These are phyloP conservation scores for Brienomyrus brachyistius DNA, from an alignment of 2,113 vertebrate species.

Conservation along the genomic window DNA sequence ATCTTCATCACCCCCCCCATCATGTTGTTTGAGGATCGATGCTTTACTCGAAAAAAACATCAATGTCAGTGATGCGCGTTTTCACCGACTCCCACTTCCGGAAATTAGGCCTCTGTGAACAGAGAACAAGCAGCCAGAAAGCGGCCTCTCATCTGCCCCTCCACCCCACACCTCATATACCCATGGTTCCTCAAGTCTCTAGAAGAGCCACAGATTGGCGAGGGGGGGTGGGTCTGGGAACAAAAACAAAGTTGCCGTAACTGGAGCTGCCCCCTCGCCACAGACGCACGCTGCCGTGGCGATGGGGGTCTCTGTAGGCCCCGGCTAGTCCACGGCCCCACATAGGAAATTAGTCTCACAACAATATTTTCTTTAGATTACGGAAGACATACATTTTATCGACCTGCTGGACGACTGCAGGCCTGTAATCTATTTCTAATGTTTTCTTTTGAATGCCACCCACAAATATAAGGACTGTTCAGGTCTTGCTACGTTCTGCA, in stretches of 20 bases:
- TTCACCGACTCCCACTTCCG: constrained; percentile 20
- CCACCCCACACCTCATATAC: neutral
- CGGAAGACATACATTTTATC: constrained; percentile 56
- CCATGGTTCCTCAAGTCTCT: constrained; percentile 11
- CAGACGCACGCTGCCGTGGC: constrained; percentile 26
- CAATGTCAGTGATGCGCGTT: neutral
- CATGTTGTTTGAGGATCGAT: neutral
- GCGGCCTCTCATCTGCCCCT: constrained; percentile 23
- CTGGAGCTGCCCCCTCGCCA: constrained; percentile 38
- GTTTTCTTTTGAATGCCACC: constrained; percentile 24
- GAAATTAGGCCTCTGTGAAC: constrained; percentile 29
- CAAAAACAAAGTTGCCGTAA: constrained; percentile 48
- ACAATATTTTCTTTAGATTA: constrained; percentile 85
- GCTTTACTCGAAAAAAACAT: neutral
- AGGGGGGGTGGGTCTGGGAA: constrained; percentile 49
- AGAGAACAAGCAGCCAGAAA: neutral
- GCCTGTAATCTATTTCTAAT: constrained; percentile 59
- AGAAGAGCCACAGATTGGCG: constrained; percentile 46
- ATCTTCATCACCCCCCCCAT: neutral
- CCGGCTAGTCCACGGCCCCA: constrained; percentile 67
- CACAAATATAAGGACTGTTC: constrained; percentile 53
- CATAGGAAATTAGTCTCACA: constrained; percentile 76
- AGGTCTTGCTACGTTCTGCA: constrained; percentile 54
- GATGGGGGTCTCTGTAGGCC: constrained; percentile 60
- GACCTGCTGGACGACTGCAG: constrained; percentile 61